Conservation (phyloP, 2,797 vertebrate species). For the Oreortyx pictus region DNA sequence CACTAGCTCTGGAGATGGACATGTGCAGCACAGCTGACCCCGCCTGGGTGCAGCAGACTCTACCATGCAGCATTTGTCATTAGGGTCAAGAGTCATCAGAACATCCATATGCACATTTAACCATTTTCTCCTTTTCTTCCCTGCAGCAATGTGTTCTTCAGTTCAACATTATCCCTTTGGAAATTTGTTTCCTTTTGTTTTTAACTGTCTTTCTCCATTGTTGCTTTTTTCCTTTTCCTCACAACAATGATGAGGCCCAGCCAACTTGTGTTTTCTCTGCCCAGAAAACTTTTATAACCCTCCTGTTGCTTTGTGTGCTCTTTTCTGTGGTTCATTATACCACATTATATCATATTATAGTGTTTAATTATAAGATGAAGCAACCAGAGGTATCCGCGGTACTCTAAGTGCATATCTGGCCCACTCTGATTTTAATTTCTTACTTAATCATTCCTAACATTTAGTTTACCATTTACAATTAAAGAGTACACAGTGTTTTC, state of each 20-base stretch:
- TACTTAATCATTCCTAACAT: not conserved
- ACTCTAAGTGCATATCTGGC: not conserved
- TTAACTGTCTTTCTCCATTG: not conserved
- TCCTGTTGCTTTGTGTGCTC: not conserved
- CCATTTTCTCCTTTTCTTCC: not conserved
- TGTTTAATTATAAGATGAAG: not conserved
- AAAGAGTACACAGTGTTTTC: not conserved
- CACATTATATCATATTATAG: not conserved
- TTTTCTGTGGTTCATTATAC: not conserved
- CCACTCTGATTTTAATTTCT: not conserved
- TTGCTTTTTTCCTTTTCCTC: not conserved
- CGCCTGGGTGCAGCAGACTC: not conserved
- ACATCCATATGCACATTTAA: not conserved
- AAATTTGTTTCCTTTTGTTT: not conserved
- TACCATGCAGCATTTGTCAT: rapidly evolving
- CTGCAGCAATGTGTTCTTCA: not conserved
- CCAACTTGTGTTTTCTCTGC: not conserved
- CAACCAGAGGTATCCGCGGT: rapidly evolving
- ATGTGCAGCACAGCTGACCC: rapidly evolving
- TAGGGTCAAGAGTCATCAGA: rapidly evolving
- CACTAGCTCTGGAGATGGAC: not conserved
- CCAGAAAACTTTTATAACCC: not conserved
- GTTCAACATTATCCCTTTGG: rapidly evolving
- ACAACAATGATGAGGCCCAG: not conserved
- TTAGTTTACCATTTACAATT: not conserved